Percentiles rank a stretch among this genome's conserved stretches.
Evolutionary conservation across 2,888 invertebrate species (phyloP).

Genomic region (Acronicta alni): DNA sequence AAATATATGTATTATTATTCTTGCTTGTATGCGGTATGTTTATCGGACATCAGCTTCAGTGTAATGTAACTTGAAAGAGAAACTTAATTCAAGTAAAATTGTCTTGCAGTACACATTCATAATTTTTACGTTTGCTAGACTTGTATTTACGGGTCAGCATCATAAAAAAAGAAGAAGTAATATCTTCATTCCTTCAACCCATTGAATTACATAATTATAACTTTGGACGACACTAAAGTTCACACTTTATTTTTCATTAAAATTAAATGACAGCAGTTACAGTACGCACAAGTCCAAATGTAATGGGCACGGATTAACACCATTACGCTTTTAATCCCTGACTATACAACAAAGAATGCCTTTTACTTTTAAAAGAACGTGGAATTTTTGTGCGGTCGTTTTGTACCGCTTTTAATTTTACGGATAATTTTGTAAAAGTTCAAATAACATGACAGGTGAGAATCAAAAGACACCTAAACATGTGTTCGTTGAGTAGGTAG

Average conservation of each 20-base stretch:
- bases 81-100: too few relatives aligned
- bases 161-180: not conserved
- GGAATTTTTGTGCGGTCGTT: constrained; percentile 11
- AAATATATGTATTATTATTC: too few relatives aligned
- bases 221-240: not conserved
- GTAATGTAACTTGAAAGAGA: too few relatives aligned
- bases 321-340: constrained; percentile 14
- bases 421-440: constrained; percentile 42
- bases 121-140: too few relatives aligned
- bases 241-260: not conserved
- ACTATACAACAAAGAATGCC: constrained; percentile 5
- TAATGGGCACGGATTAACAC: constrained; percentile 19
- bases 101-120: too few relatives aligned
- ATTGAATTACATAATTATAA: not conserved
- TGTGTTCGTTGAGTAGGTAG: constrained; percentile 23
- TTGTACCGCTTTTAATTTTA: constrained; percentile 32
- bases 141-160: too few relatives aligned
- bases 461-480: constrained; percentile 38
- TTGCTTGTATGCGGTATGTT: too few relatives aligned
- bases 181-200: not conserved
- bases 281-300: constrained; percentile 4
- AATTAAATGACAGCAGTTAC: constrained; percentile 8
- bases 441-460: constrained; percentile 39
- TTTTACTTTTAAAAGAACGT: constrained; percentile 25
- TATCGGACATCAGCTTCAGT: too few relatives aligned